A percentile compares a stretch with the other conserved stretches of the same genome.
Evolutionary conservation across 1,140 invertebrate genomes (phyloP).

Genomic region (Eciton burchellii): DNA sequence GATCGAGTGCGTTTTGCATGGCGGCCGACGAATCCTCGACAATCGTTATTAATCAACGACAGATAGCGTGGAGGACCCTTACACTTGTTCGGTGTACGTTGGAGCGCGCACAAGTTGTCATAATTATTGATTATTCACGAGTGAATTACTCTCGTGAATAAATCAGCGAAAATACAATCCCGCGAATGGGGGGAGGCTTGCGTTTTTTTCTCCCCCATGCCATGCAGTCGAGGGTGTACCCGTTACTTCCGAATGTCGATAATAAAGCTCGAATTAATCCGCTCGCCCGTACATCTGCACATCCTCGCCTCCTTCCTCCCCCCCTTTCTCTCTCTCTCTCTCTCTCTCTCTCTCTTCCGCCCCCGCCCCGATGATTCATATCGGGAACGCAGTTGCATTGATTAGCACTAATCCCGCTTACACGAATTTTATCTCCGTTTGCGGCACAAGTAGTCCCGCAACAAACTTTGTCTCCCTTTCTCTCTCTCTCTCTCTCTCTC

Average conservation of each 20-base stretch:
- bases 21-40: not conserved
- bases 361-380: not conserved
- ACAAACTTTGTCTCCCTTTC: not conserved
- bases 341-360: no score
- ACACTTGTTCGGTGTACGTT: not conserved
- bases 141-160: constrained; percentile 44
- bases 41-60: constrained; percentile 51
- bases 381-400: constrained; percentile 5
- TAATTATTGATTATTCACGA: constrained; percentile 35
- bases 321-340: no score
- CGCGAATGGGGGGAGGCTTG: not conserved
- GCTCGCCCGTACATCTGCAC: no score
- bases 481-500: no score
- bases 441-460: constrained; percentile 1
- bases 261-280: no score
- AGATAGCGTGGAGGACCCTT: constrained; percentile 23
- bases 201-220: not conserved
- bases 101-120: constrained; percentile 40
- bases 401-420: constrained; percentile 39
- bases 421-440: constrained; percentile 25
- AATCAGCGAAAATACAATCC: constrained; percentile 34
- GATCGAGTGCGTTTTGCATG: not conserved
- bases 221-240: not conserved
- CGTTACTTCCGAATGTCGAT: constrained; percentile 5
- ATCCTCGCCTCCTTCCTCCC: no score